A percentile compares a stretch with the other conserved stretches of the same genome.
These are phyloP conservation scores for Listronotus bonariensis DNA, from an alignment of 1,140 invertebrate species.

Conservation along the genomic window DNA sequence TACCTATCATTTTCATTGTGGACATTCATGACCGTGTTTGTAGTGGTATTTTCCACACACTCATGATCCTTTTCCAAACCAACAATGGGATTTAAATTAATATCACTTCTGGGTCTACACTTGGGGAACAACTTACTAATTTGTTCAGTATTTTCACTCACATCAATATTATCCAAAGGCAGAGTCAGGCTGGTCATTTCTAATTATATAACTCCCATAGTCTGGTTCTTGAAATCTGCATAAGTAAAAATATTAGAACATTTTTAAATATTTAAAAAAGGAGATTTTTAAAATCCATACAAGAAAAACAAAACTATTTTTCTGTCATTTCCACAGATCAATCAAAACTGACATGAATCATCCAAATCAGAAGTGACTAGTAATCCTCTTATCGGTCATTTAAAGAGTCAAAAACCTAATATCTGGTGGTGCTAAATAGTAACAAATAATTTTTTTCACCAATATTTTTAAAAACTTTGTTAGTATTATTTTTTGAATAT, in stretches of 20 bases:
- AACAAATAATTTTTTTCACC: no score
- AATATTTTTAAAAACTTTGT: no score
- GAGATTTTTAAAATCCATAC: not conserved
- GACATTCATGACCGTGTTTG: constrained; percentile 52
- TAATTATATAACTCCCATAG: constrained; percentile 46
- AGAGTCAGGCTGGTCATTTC: constrained; percentile 60
- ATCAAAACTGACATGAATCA: no score
- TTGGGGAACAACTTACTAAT: constrained; percentile 82
- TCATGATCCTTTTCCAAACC: constrained; percentile 52
- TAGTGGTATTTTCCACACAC: constrained; percentile 51
- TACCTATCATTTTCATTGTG: constrained; percentile 58
- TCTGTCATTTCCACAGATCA: not conserved
- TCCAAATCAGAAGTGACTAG: no score
- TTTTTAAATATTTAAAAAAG: not conserved
- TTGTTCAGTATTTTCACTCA: constrained; percentile 67
- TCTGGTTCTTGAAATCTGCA: constrained; percentile 22
- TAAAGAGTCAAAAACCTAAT: no score
- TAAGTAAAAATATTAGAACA: constrained; percentile 4
- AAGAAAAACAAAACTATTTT: not conserved
- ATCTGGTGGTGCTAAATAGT: no score
- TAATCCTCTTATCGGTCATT: no score
- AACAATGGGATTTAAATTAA: constrained; percentile 63
- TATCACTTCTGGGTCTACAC: constrained; percentile 70
- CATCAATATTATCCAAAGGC: constrained; percentile 57
- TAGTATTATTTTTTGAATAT: no score